Evolutionary conservation across 2,113 vertebrate genomes (phyloP), one percentile per base, ranked within the genome.

Genomic region (Neomonachus schauinslandi): DNA sequence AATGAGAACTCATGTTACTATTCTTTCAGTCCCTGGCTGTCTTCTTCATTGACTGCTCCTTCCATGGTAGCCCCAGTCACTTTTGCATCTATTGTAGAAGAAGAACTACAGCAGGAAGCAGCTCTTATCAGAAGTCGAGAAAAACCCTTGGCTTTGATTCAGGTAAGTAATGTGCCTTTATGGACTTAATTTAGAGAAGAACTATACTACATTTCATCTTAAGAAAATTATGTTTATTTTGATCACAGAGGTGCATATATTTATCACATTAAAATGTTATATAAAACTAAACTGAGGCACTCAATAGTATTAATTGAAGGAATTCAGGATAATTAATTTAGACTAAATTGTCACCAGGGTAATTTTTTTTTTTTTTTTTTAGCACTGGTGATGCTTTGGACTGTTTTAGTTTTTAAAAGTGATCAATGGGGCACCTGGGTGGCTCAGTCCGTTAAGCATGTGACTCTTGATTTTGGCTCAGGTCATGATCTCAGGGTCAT

Each of bases 61-160:
- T 97, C 99, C 16, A 87, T 98, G 76, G 98, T 97, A 51, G 97
- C 98, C 7, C 99, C 99, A 33, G 98, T 99, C 95, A 99, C 99
- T 93, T 99, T 99, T 96, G 99, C 99, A 71, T 99, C 99, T 79
- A 99, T 99, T 39, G 98, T 99, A 94, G 99, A 99, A 97, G 99
- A 99, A 96, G 99, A 99, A 96, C 99, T 99, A 90, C 99, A 99
- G 96, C 99, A 99, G 98, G 99, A 99, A 98, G 99, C 99, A 2
- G 99, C 99, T 5, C 99, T 99, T 80, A 99, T 99, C 98, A 99
- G 99, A 97, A 99, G 99, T 97, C 99, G 99, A 96, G 99, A 99
- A 97, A 99, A 99, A 97, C 99, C 99, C 53, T 99, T 99, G 98
- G 99, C 99, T 1, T 99, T 99, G 97, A 99, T 99, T 98, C 99